Evolutionary conservation across 2,888 invertebrate species (phyloP).

Genomic region (Alitta virens): DNA sequence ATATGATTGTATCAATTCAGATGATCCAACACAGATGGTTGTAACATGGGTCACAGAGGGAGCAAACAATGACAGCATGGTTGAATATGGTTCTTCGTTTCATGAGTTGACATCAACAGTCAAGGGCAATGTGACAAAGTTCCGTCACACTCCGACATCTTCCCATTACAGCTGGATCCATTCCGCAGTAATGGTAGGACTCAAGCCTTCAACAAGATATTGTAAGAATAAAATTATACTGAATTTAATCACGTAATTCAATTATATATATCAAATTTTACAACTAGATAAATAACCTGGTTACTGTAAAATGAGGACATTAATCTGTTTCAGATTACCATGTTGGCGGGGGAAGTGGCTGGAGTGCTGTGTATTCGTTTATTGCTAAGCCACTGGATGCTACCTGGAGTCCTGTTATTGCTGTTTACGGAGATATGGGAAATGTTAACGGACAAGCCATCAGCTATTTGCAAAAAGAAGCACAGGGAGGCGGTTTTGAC

Average conservation of each 20-base stretch:
- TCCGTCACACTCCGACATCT: constrained; percentile 37
- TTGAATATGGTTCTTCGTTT: constrained; percentile 28
- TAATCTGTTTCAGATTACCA: constrained; percentile 15
- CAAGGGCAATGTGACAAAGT: constrained; percentile 25
- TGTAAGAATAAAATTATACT: constrained; percentile 30
- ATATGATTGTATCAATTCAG: no score
- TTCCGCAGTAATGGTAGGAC: constrained; percentile 33
- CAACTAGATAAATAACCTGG: background rate
- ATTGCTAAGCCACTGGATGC: constrained; percentile 65
- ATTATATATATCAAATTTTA: no score
- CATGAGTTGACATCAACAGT: constrained; percentile 21
- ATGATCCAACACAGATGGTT: constrained; percentile 35
- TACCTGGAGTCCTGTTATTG: constrained; percentile 77
- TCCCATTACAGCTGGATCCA: constrained; percentile 41
- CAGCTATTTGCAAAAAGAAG: constrained; percentile 78
- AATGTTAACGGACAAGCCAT: constrained; percentile 86
- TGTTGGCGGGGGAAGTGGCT: constrained; percentile 62
- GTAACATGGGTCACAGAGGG: constrained; percentile 44
- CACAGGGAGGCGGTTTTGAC: constrained; percentile 77
- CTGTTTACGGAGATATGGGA: constrained; percentile 91
- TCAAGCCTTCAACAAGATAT: constrained; percentile 37
- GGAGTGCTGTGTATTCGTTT: constrained; percentile 79
- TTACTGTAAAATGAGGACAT: background rate
- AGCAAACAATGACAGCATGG: constrained; percentile 28
- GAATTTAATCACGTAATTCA: no score